Evolutionary conservation across 1,140 invertebrate species (phyloP), one percentile per base, ranked within the genome.

Genomic region (Drosophila neocordata): DNA sequence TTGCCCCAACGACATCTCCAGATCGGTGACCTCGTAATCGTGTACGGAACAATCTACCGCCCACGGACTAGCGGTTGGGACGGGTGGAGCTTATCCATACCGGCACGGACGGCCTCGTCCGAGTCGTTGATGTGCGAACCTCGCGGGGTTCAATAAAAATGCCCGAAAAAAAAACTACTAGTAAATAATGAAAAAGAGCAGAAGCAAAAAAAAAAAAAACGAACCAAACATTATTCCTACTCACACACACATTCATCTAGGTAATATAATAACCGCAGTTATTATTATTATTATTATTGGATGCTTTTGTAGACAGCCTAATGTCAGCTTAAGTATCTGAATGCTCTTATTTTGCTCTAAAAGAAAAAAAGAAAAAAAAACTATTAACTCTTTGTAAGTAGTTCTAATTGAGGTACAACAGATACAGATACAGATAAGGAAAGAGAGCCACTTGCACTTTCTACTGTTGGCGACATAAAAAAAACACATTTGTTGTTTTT

Each of bases 231-330:
- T 34, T 34, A 56, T 13, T 34, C 13, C 53, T 56, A 56, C 41
- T 1, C 15, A 11, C 41, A 48, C 15, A 11, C 41, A 20, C 41
- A 48, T 9, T 1, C 8, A 20, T 4, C 15, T n/a, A 9, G 41
- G 27, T 27, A 31, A 56, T 13, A 34, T 56, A 56, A 56, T 56
- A 34, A 56, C 27, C 53, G 13, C 27, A 56, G 53, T 56, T 56
- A 56, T 56, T 56, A 56, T 56, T 56, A 56, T 55, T 55, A 56
- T 56, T 56, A 56, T 56, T 56, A 56, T 56, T 56, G 53, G 53
- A 56, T 56, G 53, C 53, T 56, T 55, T 56, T 56, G 53, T 56
- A 34, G 27, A 27, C 53, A 12, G 53, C 53, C 53, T 27, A 56
- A 34, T 34, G 53, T 56, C 53, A 56, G 53, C 53, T 48, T 48